Evolutionary conservation across 35 echinoderm and acorn worm genomes (phyloP), one percentile per base, ranked within the genome.

Genomic region (Ophioderma brevispina): DNA sequence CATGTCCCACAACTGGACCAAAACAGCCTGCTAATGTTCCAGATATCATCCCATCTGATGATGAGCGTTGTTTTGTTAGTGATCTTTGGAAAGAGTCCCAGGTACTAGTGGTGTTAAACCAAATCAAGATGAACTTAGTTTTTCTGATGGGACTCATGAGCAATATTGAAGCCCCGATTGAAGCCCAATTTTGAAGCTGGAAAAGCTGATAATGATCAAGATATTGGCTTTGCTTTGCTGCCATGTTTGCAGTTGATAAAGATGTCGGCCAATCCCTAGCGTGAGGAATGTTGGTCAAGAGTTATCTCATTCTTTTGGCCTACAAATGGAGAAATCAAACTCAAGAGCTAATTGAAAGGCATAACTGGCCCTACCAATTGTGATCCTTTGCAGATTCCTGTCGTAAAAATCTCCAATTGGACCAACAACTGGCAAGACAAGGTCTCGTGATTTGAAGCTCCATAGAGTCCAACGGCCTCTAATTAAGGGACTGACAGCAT

Each of bases 391-490:
- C 39, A 82, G 21, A 38, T 77, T 23, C 91, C 91, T 2, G 82
- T 82, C 35, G 84, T 92, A 38, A 93, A 87, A 37, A 79, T 50
- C 8, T 38, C n/a, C 32, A 88, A 88, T 31, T 88, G 86, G 91
- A 79, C 82, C 21, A 93, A 88, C 81, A 5, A 55, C 49, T 1
- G 39, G 36, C 15, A 88, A 46, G 39, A 75, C 86, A 63, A 31
- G 78, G 31, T 76, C 52, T 38, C 35, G n/a, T 35, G 91, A 93
- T 30, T 33, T 93, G 37, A 88, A 87, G 21, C 35, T 87, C 0
- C 86, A 93, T 28, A 93, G 79, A 84, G 18, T 55, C 17, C 78
- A 83, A 32, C 88, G 82, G 36, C 79, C 91, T 52, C 78, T 93
- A 10, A 31, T 93, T 8, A 88, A 93, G 55, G 89, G 81, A 1